Conservation (phyloP, 2,797 vertebrate species). For the Chrysocyon brachyurus region DNA sequence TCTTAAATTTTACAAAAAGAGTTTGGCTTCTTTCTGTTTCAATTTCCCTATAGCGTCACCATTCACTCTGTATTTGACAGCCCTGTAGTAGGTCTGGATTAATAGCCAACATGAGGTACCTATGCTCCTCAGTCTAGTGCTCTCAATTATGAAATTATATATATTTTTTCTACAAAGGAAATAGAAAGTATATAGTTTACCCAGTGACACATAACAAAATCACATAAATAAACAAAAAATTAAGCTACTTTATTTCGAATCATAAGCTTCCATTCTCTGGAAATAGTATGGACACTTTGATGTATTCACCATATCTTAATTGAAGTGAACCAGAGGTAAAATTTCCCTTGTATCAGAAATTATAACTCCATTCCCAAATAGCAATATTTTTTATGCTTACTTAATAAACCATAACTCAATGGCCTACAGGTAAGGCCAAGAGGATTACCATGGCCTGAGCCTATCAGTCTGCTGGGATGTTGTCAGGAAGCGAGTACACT, state of each 20-base stretch:
- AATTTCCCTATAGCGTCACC: slow-evolving; percentile 60
- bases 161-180: slow-evolving; percentile 72
- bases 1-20: slow-evolving; percentile 70
- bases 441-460: not conserved
- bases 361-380: not conserved
- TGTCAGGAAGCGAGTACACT: not conserved
- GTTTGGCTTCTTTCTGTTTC: slow-evolving; percentile 81
- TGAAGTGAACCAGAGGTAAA: slow-evolving; percentile 62
- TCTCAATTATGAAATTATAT: slow-evolving; percentile 73
- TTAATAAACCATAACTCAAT: not conserved
- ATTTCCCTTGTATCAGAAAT: slow-evolving; percentile 3
- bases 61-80: slow-evolving; percentile 77
- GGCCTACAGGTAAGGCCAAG: not conserved
- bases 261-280: not conserved
- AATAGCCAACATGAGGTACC: slow-evolving; percentile 57
- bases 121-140: slow-evolving; percentile 14
- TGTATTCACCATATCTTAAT: slow-evolving; percentile 44
- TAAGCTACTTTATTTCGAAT: slow-evolving; percentile 77
- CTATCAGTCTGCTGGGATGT: not conserved
- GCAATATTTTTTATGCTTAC: slow-evolving; percentile 2
- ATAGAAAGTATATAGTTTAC: slow-evolving; percentile 51
- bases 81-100: slow-evolving; percentile 66
- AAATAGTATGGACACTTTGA: not conserved
- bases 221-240: slow-evolving; percentile 72
- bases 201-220: slow-evolving; percentile 82